phyloP scores from a whole-genome alignment of 2,113 vertebrate genomes.

The Colossoma macropomum region DNA sequence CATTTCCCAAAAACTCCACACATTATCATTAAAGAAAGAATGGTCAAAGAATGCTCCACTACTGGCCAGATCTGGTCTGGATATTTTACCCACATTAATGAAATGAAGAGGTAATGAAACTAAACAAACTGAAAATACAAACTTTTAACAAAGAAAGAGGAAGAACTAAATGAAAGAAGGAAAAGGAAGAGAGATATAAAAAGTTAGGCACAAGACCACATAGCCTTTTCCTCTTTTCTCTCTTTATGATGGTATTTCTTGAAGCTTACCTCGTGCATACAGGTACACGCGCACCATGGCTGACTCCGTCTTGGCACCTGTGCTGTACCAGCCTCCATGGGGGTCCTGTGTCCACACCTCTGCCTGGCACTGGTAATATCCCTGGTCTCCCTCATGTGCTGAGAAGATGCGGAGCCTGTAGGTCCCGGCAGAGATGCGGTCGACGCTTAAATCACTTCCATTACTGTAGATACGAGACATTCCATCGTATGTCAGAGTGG shows the following conservation, averaged over 20 bases:
- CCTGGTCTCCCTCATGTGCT: constrained; percentile 79
- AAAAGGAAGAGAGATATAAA: neutral
- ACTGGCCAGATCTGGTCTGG: no score
- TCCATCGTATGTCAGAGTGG: constrained; percentile 77
- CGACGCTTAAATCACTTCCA: constrained; percentile 79
- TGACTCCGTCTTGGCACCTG: constrained; percentile 75
- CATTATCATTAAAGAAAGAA: no score
- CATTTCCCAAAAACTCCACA: no score
- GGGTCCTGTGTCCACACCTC: constrained; percentile 84
- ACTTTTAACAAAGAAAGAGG: no score
- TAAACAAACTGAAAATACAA: neutral
- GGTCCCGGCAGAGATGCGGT: constrained; percentile 75
- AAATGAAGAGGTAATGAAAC: no score
- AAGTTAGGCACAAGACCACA: neutral
- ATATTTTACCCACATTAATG: no score
- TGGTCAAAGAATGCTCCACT: no score
- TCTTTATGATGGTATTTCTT: neutral
- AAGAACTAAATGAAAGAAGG: neutral
- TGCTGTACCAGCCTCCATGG: constrained; percentile 84
- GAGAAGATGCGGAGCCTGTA: constrained; percentile 84
- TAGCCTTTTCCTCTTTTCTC: neutral
- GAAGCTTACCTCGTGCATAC: constrained; percentile 81
- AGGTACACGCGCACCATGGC: constrained; percentile 81
- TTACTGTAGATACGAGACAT: constrained; percentile 64
- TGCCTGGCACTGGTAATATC: constrained; percentile 81